A percentile compares a stretch with the other conserved stretches of the same genome.
phyloP scores from a whole-genome alignment of 2,888 invertebrate genomes.

The Noctua fimbriata region DNA sequence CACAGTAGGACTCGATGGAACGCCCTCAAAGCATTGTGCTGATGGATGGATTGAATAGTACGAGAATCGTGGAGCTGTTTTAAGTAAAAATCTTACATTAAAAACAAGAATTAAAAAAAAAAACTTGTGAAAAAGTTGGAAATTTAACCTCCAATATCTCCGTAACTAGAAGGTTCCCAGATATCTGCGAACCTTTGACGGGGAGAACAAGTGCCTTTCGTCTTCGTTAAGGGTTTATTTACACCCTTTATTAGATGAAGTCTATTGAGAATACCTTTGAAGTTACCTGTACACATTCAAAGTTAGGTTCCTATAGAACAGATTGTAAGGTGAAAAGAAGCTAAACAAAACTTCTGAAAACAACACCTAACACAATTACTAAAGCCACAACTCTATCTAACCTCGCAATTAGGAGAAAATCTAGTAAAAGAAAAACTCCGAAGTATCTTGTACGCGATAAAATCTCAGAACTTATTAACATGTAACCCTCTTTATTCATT shows the following conservation, averaged over 20 bases:
- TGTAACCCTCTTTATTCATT: slow-evolving; percentile 57
- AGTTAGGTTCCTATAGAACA: neutral
- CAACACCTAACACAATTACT: slow-evolving; percentile 14
- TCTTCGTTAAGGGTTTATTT: no score
- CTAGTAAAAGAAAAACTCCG: slow-evolving; percentile 32
- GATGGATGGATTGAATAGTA: no score
- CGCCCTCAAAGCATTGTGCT: no score
- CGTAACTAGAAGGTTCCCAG: no score
- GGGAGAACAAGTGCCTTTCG: no score
- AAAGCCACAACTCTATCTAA: slow-evolving; percentile 9
- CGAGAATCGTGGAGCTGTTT: no score
- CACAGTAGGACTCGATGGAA: no score
- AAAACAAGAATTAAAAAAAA: no score
- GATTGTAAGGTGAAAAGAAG: neutral
- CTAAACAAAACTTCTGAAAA: neutral
- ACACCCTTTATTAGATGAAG: neutral
- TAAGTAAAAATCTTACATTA: no score
- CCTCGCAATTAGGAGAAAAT: slow-evolving; percentile 33
- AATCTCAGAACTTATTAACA: slow-evolving; percentile 57
- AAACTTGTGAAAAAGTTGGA: no score
- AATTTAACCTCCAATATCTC: no score
- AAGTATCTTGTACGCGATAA: slow-evolving; percentile 49
- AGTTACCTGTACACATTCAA: neutral
- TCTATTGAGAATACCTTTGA: neutral
- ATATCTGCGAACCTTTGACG: no score